A percentile compares a stretch with the other conserved stretches of the same genome.
phyloP scores from a whole-genome alignment of 2,797 vertebrate genomes.

The Graptemys geographica region DNA sequence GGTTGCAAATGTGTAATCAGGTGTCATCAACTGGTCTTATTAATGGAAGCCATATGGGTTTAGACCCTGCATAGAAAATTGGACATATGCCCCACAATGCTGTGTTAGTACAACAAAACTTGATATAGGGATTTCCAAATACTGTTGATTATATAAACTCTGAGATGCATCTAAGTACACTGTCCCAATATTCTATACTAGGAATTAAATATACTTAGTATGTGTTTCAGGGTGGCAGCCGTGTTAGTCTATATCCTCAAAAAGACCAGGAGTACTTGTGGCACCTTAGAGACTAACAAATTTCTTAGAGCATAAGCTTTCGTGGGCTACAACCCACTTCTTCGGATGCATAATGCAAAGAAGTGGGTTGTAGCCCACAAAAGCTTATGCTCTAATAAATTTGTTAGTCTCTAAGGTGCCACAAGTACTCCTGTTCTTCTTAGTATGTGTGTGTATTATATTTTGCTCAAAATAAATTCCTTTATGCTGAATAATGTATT shows the following conservation, averaged over 20 bases:
- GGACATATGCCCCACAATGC: constrained; percentile 21
- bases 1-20: constrained; percentile 47
- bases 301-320: no score
- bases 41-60: constrained; percentile 52
- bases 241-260: no score
- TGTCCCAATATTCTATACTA: not conserved
- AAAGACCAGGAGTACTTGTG: no score
- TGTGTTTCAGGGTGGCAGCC: not conserved
- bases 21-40: constrained; percentile 54
- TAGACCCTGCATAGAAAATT: constrained; percentile 48
- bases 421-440: no score
- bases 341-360: no score
- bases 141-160: not conserved
- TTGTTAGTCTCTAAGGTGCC: no score
- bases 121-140: not conserved
- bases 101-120: not conserved
- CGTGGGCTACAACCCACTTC: no score
- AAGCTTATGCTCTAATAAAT: no score
- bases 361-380: no score
- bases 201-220: not conserved
- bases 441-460: not conserved
- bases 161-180: fast-evolving
- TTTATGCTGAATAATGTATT: not conserved
- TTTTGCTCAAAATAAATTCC: not conserved
- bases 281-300: no score